Percentiles rank a stretch among this genome's conserved stretches.
These are phyloP conservation scores for Caiman crocodilus DNA, from an alignment of 2,797 vertebrate genomes.

Conservation along the genomic window DNA sequence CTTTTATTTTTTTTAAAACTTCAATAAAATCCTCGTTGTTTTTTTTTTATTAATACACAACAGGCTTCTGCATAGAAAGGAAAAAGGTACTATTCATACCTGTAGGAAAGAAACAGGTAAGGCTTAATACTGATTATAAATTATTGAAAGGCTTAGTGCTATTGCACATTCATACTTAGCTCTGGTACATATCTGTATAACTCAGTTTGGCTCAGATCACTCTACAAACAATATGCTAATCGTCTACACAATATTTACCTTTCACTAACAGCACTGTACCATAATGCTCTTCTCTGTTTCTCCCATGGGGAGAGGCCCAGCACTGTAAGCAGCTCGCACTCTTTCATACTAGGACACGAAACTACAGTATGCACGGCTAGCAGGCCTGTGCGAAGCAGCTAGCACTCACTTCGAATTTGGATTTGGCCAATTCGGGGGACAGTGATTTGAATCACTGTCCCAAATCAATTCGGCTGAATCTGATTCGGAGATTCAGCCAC, in stretches of 20 bases:
- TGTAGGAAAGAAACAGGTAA: fast-evolving
- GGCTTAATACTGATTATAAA: not conserved
- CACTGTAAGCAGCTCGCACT: not conserved
- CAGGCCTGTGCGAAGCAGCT: too few relatives aligned
- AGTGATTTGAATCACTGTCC: too few relatives aligned
- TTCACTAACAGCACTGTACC: not conserved
- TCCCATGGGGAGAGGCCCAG: not conserved
- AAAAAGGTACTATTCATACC: not conserved
- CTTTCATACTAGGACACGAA: not conserved
- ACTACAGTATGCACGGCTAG: not conserved
- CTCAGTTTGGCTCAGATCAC: not conserved
- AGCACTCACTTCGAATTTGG: too few relatives aligned
- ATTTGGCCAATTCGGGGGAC: too few relatives aligned
- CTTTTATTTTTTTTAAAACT: not conserved
- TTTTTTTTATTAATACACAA: not conserved
- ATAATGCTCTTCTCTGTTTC: not conserved
- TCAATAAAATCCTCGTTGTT: not conserved
- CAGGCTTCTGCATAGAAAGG: not conserved
- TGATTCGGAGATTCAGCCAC: too few relatives aligned
- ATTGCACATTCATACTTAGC: fast-evolving
- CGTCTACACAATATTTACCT: not conserved
- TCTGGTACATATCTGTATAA: not conserved
- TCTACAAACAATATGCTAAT: not conserved
- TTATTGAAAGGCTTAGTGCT: not conserved
- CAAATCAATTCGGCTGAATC: too few relatives aligned